Evolutionary conservation across 2,888 invertebrate species (phyloP), one percentile per base, ranked within the genome.

Genomic region (Siphonodentalium dalli): DNA sequence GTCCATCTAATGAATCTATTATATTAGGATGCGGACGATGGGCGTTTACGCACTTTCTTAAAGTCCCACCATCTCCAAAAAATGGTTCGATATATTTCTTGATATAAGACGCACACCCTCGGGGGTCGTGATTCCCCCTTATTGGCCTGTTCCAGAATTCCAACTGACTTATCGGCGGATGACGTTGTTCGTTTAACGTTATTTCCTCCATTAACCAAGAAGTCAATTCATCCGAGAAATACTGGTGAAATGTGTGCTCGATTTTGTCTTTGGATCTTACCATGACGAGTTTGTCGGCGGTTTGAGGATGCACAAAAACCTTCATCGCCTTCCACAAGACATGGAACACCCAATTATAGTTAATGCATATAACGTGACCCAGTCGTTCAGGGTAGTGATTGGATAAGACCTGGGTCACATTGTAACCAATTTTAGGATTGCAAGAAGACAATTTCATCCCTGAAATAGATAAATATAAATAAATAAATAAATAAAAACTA

Each of bases 311-410:
- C 13, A 79, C 61, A 43, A 80, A 74, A 33, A 68, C 65, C 60
- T 75, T 76, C 18, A 76, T 72, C 13, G 78, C 79, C 38, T 71
- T 69, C 78, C 78, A 80, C 11, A 80, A 71, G 1, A 74, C 77
- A 20, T 79, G 78, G 59, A 80, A 79, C 11, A 80, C 50, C 0
- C 71, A 54, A 43, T 67, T 78, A 60, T 77, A 77, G 60, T 79
- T 79, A 24, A 79, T 53, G 61, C 74, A 75, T 47, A 78, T 67
- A 45, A 74, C 75, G 38, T 71, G 50, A 5, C 79, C 80, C 9
- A 80, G 71, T n/a, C 75, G 58, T 58, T 79, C 80, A n/a, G 80
- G 80, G 53, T 80, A 80, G 52, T 74, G 74, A 51, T 72, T 74
- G 24, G 77, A 66, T 47, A 79, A 54, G 1, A 76, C 54, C 53